phyloP scores from a whole-genome alignment of 2,888 invertebrate species.

The Trissolcus brochymenae region DNA sequence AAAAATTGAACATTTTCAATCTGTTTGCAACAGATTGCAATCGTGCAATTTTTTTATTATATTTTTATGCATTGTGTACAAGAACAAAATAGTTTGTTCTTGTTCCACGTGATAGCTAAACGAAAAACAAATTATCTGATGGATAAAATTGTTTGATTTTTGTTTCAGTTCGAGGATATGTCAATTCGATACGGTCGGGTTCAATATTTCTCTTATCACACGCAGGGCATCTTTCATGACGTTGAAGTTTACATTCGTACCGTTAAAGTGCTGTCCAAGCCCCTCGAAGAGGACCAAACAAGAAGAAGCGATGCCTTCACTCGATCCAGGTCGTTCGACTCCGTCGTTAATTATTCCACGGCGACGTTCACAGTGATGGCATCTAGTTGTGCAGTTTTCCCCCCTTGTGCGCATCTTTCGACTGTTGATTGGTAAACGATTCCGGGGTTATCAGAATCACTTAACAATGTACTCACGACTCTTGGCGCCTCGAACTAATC shows the following conservation, averaged over 20 bases:
- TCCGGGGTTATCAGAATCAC: constrained; percentile 75
- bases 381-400: constrained; percentile 61
- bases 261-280: constrained; percentile 64
- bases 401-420: constrained; percentile 58
- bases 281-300: constrained; percentile 57
- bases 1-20: too few relatives aligned
- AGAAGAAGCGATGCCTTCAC: constrained; percentile 65
- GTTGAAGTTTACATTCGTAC: constrained; percentile 53
- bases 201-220: constrained; percentile 38
- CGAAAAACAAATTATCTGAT: background rate
- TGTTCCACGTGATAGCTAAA: too few relatives aligned
- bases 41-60: too few relatives aligned
- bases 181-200: constrained; percentile 34
- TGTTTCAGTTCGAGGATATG: constrained; percentile 6
- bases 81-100: too few relatives aligned
- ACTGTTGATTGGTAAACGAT: constrained; percentile 68
- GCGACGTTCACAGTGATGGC: constrained; percentile 63
- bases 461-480: constrained; percentile 74
- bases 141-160: background rate
- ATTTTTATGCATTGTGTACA: too few relatives aligned
- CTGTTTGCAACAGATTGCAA: too few relatives aligned
- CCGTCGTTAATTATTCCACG: constrained; percentile 72
- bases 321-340: constrained; percentile 67
- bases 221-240: constrained; percentile 28
- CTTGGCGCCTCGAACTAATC: constrained; percentile 69